A percentile compares a stretch with the other conserved stretches of the same genome.
phyloP scores from a whole-genome alignment of 2,797 vertebrate species.

The Onychomys leucogaster region DNA sequence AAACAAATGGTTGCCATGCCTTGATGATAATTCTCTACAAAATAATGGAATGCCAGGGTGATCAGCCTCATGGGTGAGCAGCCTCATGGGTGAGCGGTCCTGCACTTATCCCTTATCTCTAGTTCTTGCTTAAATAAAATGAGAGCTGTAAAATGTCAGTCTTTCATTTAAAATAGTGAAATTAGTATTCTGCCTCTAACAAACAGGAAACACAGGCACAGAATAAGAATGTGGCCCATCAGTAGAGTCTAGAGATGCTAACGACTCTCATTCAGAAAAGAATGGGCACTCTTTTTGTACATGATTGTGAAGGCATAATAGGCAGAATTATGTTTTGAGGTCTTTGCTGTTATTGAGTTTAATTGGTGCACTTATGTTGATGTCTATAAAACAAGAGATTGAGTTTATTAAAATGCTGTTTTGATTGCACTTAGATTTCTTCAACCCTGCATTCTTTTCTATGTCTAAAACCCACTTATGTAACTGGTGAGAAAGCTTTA shows the following conservation, averaged over 20 bases:
- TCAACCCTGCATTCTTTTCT: neutral
- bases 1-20: constrained; percentile 19
- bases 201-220: constrained; percentile 37
- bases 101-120: constrained; percentile 44
- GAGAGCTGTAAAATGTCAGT: constrained; percentile 47
- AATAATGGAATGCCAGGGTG: neutral
- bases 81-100: no score
- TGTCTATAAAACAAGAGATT: neutral
- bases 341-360: constrained; percentile 9
- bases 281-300: neutral
- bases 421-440: neutral
- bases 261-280: neutral
- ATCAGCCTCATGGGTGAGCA: neutral
- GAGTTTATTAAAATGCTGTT: constrained; percentile 45
- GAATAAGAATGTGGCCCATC: neutral
- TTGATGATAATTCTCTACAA: constrained; percentile 53
- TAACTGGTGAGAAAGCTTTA: neutral
- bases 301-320: neutral
- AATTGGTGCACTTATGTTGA: neutral
- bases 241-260: neutral
- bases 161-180: constrained; percentile 67
- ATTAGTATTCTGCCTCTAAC: constrained; percentile 68
- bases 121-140: constrained; percentile 66
- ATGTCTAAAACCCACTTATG: neutral
- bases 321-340: neutral